Evolutionary conservation across 2,797 vertebrate species (phyloP).

Genomic region (Otus scops): DNA sequence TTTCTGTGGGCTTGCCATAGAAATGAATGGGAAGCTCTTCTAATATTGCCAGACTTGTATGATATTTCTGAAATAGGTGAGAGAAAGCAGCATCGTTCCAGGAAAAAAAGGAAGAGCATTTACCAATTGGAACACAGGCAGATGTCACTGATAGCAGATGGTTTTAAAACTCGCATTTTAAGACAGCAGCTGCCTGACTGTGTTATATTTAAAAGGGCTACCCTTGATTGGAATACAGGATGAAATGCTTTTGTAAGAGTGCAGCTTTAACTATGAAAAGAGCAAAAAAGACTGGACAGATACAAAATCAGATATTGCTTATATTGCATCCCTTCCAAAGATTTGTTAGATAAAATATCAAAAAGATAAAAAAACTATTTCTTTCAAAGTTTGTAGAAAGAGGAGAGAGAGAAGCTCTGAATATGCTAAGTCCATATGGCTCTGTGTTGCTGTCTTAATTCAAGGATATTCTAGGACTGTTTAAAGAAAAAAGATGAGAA

Average conservation of each 20-base stretch:
- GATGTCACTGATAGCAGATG: slow-evolving; percentile 27
- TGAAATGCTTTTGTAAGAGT: neutral
- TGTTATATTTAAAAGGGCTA: slow-evolving; percentile 16
- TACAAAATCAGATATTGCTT: neutral
- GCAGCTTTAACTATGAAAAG: neutral
- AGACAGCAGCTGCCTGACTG: slow-evolving; percentile 22
- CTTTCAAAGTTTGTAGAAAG: neutral
- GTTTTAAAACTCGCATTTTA: slow-evolving; percentile 10
- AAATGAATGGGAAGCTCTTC: neutral
- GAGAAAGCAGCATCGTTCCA: neutral
- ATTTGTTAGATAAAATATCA: neutral
- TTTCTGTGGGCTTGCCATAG: neutral
- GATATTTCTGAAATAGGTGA: slow-evolving; percentile 44
- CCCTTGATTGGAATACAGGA: neutral
- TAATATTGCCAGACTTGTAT: neutral
- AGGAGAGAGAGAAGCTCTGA: neutral
- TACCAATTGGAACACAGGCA: neutral
- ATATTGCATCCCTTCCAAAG: neutral
- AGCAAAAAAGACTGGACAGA: neutral
- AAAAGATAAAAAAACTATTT: neutral
- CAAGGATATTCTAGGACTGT: neutral
- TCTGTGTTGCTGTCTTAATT: neutral
- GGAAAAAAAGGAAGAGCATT: neutral
- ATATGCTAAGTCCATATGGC: neutral
- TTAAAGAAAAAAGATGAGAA: neutral